These are phyloP conservation scores for Anarsia innoxiella DNA, from an alignment of 2,888 invertebrate species.

Conservation along the genomic window DNA sequence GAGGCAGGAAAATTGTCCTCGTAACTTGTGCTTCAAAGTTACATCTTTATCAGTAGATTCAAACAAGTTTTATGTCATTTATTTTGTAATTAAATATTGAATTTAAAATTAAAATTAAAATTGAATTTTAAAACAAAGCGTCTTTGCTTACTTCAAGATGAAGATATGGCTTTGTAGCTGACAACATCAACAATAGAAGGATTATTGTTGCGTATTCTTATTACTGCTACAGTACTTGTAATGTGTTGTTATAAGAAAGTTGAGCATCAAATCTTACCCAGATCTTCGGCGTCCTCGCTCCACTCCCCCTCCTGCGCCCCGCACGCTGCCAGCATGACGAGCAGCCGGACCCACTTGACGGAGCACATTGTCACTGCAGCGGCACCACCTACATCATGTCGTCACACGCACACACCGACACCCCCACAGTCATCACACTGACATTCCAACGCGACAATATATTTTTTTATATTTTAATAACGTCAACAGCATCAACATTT, in stretches of 20 bases:
- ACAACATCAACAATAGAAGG: too few species aligned
- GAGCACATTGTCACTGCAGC: constrained; percentile 52
- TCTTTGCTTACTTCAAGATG: too few species aligned
- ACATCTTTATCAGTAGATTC: too few species aligned
- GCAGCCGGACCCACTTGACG: constrained; percentile 56
- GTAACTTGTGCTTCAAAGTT: too few species aligned
- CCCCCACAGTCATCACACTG: constrained; percentile 6
- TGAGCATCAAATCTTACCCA: constrained; percentile 55
- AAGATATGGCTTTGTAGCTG: too few species aligned
- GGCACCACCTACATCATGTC: constrained; percentile 38
- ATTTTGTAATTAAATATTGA: too few species aligned
- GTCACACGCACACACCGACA: constrained; percentile 23
- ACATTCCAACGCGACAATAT: background rate
- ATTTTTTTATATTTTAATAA: constrained; percentile 15
- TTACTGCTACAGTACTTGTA: background rate
- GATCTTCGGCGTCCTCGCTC: constrained; percentile 68
- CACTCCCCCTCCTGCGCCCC: constrained; percentile 70
- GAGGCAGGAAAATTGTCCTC: too few species aligned
- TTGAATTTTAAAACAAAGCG: background rate
- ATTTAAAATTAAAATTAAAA: too few species aligned
- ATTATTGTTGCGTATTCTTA: background rate
- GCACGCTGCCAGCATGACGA: constrained; percentile 61
- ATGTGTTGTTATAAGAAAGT: background rate
- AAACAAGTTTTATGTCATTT: too few species aligned
- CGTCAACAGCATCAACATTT: constrained; percentile 15